phyloP scores from a whole-genome alignment of 2,797 vertebrate genomes.

The Darevskia mixta region DNA sequence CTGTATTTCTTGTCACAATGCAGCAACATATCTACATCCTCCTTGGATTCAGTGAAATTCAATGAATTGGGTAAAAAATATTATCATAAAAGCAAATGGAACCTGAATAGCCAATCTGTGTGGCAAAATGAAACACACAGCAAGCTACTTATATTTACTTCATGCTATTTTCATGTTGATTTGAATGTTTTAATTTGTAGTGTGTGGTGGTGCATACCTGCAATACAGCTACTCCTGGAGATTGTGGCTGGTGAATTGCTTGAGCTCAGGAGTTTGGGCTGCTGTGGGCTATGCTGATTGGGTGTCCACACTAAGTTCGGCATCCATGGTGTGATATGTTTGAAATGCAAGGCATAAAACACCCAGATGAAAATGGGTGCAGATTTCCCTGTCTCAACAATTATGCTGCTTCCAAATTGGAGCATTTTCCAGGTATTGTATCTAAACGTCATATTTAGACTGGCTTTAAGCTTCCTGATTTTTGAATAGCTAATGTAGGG shows the following conservation, averaged over 20 bases:
- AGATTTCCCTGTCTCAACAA: not conserved
- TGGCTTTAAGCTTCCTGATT: not conserved
- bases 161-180: not conserved
- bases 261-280: too few relatives aligned
- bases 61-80: not conserved
- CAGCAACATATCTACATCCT: not conserved
- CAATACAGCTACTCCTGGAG: not conserved
- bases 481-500: not conserved
- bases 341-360: not conserved
- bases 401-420: not conserved
- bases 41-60: slow-evolving; percentile 20
- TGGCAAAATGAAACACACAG: too few relatives aligned
- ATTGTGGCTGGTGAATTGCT: too few relatives aligned
- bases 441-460: too few relatives aligned
- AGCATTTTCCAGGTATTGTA: not conserved
- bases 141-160: not conserved
- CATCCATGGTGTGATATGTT: not conserved
- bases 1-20: not conserved
- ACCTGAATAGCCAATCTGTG: not conserved
- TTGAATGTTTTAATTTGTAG: not conserved
- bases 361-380: not conserved
- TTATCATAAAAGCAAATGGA: not conserved
- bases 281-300: too few relatives aligned
- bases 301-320: too few relatives aligned
- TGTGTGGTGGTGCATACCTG: not conserved